A percentile compares a stretch with the other conserved stretches of the same genome.
These are phyloP conservation scores for Rapana venosa DNA, from an alignment of 2,888 invertebrate genomes.

Conservation along the genomic window DNA sequence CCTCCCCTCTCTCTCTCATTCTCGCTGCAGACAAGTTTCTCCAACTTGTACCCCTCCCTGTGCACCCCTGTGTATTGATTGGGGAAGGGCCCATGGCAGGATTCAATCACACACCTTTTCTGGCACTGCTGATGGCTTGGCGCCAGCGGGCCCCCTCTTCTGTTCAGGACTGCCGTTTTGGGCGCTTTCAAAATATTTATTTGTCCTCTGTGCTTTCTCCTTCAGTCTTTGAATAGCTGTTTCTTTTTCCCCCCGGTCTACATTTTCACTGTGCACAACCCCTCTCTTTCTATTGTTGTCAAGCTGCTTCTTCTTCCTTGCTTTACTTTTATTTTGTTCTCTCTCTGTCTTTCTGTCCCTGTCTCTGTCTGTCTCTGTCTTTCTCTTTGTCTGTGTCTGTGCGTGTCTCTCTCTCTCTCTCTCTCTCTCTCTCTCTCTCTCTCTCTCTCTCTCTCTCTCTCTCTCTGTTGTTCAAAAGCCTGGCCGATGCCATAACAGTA, in stretches of 20 bases:
- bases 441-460: too few species aligned
- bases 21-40: too few species aligned
- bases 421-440: background rate
- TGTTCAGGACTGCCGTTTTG: background rate
- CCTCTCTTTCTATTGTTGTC: background rate
- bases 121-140: background rate
- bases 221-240: background rate
- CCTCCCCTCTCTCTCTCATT: too few species aligned
- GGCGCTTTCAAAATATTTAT: too few species aligned
- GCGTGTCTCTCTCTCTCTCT: too few species aligned
- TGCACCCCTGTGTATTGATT: background rate
- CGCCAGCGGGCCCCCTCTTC: slow-evolving; percentile 1
- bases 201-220: background rate
- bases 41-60: too few species aligned
- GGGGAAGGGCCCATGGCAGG: background rate
- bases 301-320: background rate
- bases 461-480: too few species aligned
- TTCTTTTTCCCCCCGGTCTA: background rate
- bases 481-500: too few species aligned
- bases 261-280: background rate
- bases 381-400: too few species aligned
- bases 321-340: background rate
- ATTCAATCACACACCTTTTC: slow-evolving; percentile 18
- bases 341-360: too few species aligned
- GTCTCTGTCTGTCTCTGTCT: too few species aligned